A percentile compares a stretch with the other conserved stretches of the same genome.
Conservation (phyloP, 2,797 vertebrate species). For the Heterohyrax brucei region DNA sequence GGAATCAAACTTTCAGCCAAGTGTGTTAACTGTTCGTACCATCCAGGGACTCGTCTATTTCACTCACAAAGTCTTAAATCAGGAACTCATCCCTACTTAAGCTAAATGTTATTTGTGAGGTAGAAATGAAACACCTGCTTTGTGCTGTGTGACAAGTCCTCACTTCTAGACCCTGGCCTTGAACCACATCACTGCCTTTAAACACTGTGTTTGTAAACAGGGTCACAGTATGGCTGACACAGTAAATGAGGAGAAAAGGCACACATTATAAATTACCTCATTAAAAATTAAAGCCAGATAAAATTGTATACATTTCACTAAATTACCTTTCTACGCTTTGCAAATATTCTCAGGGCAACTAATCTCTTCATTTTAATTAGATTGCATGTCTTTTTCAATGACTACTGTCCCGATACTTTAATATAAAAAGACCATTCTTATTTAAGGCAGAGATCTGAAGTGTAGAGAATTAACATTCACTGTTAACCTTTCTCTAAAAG, state of each 20-base stretch:
- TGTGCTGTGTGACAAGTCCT: neutral
- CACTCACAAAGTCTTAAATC: neutral
- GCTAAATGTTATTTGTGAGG: slow-evolving; percentile 29
- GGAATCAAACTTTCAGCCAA: neutral
- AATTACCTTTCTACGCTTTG: slow-evolving; percentile 90
- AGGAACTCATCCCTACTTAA: neutral
- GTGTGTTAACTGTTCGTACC: neutral
- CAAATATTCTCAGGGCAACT: slow-evolving; percentile 91
- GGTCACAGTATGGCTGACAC: slow-evolving; percentile 17
- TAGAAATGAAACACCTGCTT: slow-evolving; percentile 35
- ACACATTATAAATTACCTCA: slow-evolving; percentile 87
- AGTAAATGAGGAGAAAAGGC: slow-evolving; percentile 78
- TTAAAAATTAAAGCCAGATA: slow-evolving; percentile 92
- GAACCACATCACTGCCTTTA: neutral
- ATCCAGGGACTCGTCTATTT: neutral
- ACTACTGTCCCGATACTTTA: slow-evolving; percentile 90
- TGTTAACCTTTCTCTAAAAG: slow-evolving; percentile 84
- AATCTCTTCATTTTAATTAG: slow-evolving; percentile 92
- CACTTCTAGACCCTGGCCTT: neutral
- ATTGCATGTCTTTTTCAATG: slow-evolving; percentile 91
- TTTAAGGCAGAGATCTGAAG: slow-evolving; percentile 89
- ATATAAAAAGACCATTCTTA: slow-evolving; percentile 88
- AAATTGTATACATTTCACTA: slow-evolving; percentile 92
- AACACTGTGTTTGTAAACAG: slow-evolving; percentile 84
- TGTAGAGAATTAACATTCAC: slow-evolving; percentile 83